Evolutionary conservation across 92 coral and sea anemone species (phyloP), one percentile per base, ranked within the genome.

Genomic region (Palythoa heliodiscus): DNA sequence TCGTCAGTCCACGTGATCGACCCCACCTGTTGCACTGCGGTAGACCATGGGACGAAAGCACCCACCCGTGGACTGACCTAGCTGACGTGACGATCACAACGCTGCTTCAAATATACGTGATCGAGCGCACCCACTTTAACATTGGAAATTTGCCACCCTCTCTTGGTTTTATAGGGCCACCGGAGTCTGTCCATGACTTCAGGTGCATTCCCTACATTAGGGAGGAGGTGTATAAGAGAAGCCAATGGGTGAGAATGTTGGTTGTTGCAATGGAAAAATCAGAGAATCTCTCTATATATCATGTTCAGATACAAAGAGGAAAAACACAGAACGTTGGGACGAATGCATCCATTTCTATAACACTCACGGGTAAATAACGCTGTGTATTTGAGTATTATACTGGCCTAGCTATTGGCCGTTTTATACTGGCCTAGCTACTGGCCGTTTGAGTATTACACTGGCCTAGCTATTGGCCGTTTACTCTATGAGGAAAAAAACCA

Each of bases 41-140:
- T 40, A 86, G 92, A 16, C 29, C 76, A 55, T 96, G 99, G 99
- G 92, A 95, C 86, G 95, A 94, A 82, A 82, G 53, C 1, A 88
- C 92, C 3, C 98, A 96, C 76, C 98, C 99, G 1, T 96, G 99
- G 99, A 75, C 94, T 13, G 99, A 96, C 87, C 78, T 96, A 11
- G 99, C 98, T 73, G 92, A 92, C 71, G 93, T 96, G 77, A 92
- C 91, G 20, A 72, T 96, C 16, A 91, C 92, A 6, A 79, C 95
- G 5, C 77, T 91, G 47, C 92, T 96, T 5, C 73, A 93, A 69
- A 92, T 93, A 25, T 90, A 94, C 83, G 97, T 90, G 50, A 77
- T 75, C 1, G 98, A 94, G 83, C 77, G 88, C 58, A 84, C 94
- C 0, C 64, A 64, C 40, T 91, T 70, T 73, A 93, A 91, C 23